Evolutionary conservation across 2,113 vertebrate species (phyloP), one percentile per base, ranked within the genome.

Genomic region (Gymnocephalus cernua): DNA sequence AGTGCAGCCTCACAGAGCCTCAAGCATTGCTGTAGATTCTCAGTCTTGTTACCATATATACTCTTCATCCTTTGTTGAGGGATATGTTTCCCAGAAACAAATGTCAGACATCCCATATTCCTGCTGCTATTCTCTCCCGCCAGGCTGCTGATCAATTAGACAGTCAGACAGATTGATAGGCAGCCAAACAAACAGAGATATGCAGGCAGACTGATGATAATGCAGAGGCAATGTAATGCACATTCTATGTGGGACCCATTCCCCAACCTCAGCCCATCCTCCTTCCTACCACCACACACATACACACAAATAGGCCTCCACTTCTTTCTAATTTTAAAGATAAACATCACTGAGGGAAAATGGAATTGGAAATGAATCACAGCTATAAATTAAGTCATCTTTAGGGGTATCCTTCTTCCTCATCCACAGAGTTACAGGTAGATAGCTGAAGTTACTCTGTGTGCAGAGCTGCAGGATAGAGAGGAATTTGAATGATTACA

Each of bases 321-420:
- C 84, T 66, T 83, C 72, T 71, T 90, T 94, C 74, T 92, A 86
- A 93, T 94, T 94, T 92, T 72, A 83, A 85, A 92, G 93, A 94
- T 94, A 92, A 93, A 88, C 87, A 93, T 93, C 92, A 29, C 64
- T 23, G 64, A 84, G 82, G 53, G 90, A 90, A 91, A 88, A 93
- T 90, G 90, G 85, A 94, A 94, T 91, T 87, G 89, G 90, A 93
- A 92, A 94, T 95, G 91, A 94, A 95, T 94, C 93, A 87, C 77
- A 80, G 85, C 89, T 84, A 87, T 93, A 93, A 94, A 94, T 91
- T 77, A 89, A 88, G 79, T 83, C 82, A 92, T 85, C 89, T 92
- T 90, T 84, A 41, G 87, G 83, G 86, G 58, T 80, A 63, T 91
- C 51, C 83, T 59, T 77, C 69, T 62, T 69, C 77, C 74, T 79